phyloP scores from a whole-genome alignment of 2,113 vertebrate species.

The Forbesichthys agassizii region DNA sequence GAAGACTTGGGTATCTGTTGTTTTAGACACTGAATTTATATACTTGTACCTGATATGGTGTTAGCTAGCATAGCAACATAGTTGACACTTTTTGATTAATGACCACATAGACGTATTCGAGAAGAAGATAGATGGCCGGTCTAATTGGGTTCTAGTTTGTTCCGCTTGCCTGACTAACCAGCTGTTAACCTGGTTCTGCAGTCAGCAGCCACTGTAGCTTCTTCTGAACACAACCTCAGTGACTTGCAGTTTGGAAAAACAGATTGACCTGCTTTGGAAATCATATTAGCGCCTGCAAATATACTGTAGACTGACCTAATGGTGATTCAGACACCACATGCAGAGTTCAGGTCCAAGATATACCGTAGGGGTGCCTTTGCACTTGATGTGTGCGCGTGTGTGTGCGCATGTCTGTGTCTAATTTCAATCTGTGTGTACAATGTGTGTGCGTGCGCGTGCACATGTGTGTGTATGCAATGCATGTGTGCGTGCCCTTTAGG shows the following conservation, averaged over 20 bases:
- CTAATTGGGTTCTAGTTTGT: not conserved
- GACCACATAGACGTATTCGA: not conserved
- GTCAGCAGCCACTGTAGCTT: not conserved
- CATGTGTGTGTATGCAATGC: slow-evolving; percentile 11
- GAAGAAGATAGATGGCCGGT: not conserved
- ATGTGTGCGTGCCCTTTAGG: too few relatives aligned
- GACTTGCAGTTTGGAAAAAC: not conserved
- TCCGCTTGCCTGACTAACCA: not conserved
- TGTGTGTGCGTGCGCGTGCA: not conserved
- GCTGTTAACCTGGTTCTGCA: slow-evolving; percentile 6
- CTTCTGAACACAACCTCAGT: not conserved
- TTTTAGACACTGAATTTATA: slow-evolving; percentile 1
- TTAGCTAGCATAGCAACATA: not conserved
- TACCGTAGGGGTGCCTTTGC: too few relatives aligned
- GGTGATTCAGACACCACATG: slow-evolving; percentile 14
- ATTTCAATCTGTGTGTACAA: not conserved
- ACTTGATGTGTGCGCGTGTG: not conserved
- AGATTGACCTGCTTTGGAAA: slow-evolving; percentile 4
- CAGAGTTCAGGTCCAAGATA: slow-evolving; percentile 9
- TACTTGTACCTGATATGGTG: not conserved
- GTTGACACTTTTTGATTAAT: not conserved
- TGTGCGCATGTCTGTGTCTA: not conserved
- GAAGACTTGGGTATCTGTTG: not conserved
- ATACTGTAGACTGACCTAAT: not conserved
- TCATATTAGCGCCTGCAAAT: not conserved